Evolutionary conservation across 2,888 invertebrate species (phyloP).

Genomic region (Diploptera punctata): DNA sequence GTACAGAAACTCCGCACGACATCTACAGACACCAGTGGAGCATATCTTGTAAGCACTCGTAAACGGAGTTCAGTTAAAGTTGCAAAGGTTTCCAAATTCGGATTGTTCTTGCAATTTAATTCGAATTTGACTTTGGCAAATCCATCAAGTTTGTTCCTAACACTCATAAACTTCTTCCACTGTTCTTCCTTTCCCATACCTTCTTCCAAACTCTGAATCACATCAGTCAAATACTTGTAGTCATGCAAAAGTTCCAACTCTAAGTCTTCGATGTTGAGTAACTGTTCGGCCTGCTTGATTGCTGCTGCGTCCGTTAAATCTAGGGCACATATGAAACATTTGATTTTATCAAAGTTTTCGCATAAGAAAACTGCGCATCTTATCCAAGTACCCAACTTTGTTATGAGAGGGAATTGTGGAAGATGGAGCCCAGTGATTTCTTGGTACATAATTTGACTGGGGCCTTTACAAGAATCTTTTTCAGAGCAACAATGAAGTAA

Average conservation of each 20-base stretch:
- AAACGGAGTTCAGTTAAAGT: no score
- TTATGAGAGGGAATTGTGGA: background rate
- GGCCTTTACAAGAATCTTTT: background rate
- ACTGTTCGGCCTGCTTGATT: background rate
- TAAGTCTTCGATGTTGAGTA: slow-evolving; percentile 1
- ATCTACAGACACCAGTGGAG: no score
- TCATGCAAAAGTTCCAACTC: background rate
- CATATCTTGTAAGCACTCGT: no score
- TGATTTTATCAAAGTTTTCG: slow-evolving; percentile 5
- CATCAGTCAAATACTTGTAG: no score
- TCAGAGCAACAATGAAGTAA: background rate
- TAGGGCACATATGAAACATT: background rate
- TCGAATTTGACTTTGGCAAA: no score
- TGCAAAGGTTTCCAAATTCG: no score
- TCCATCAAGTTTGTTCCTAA: no score
- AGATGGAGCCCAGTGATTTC: background rate
- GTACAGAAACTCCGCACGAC: no score
- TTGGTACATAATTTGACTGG: background rate
- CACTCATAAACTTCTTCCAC: no score
- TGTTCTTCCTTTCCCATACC: background rate
- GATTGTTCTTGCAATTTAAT: no score
- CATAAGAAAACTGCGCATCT: slow-evolving; percentile 4
- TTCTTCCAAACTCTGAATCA: background rate
- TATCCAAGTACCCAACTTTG: background rate
- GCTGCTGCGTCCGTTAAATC: background rate